Percentiles rank a stretch among this genome's conserved stretches.
phyloP scores from a whole-genome alignment of 2,797 vertebrate genomes.

The Helicolenus hilgendorfi region DNA sequence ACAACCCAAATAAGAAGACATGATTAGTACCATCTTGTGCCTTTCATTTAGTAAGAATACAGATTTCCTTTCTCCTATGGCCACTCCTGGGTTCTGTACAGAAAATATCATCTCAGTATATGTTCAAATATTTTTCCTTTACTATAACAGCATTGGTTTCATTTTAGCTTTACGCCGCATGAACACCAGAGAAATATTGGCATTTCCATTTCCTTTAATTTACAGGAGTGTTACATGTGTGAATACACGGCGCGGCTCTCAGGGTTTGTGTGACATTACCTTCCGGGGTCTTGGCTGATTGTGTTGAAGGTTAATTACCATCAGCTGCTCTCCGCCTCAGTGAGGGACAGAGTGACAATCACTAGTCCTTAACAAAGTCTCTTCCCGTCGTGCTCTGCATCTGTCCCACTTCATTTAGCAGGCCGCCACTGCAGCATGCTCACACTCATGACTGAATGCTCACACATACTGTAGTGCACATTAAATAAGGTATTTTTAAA shows the following conservation, averaged over 20 bases:
- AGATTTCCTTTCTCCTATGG: background rate
- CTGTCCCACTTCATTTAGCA: constrained; percentile 53
- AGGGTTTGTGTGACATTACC: constrained; percentile 41
- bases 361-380: constrained; percentile 71
- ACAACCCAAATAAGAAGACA: background rate
- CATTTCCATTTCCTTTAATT: background rate
- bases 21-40: background rate
- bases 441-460: constrained; percentile 17
- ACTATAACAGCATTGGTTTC: background rate
- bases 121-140: background rate
- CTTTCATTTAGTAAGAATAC: background rate
- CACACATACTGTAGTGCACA: background rate
- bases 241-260: background rate
- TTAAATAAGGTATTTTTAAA: constrained; percentile 1
- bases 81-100: background rate
- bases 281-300: constrained; percentile 49
- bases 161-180: background rate
- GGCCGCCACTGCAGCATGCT: constrained; percentile 13
- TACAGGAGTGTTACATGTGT: background rate
- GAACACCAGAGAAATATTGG: background rate
- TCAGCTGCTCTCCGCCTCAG: constrained; percentile 60
- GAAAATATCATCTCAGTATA: background rate
- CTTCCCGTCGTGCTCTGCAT: constrained; percentile 49
- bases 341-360: constrained; percentile 62
- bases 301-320: constrained; percentile 84